These are phyloP conservation scores for Ypsolopha sequella DNA, from an alignment of 2,888 invertebrate species.

Conservation along the genomic window DNA sequence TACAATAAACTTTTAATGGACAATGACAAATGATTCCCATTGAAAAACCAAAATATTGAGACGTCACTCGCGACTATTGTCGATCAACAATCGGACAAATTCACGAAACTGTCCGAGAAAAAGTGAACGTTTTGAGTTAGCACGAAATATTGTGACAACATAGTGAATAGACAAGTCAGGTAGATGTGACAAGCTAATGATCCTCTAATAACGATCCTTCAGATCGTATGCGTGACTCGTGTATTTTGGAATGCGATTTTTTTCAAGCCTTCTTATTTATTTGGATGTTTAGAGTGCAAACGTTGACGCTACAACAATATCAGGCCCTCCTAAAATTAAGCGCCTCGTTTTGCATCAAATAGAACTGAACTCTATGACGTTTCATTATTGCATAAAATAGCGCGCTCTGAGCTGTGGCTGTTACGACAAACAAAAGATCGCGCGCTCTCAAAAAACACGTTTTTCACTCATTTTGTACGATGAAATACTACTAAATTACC, in stretches of 20 bases:
- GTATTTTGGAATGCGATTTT: too few species aligned
- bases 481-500: too few species aligned
- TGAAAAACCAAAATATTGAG: conserved; percentile 50
- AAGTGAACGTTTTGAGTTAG: conserved; percentile 20
- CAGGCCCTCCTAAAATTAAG: too few species aligned
- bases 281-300: background rate
- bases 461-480: too few species aligned
- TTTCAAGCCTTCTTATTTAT: too few species aligned
- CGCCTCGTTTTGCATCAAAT: too few species aligned
- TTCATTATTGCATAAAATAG: too few species aligned
- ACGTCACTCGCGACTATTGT: conserved; percentile 50
- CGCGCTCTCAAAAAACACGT: too few species aligned
- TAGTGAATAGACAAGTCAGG: conserved; percentile 57
- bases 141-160: conserved; percentile 67
- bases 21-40: conserved; percentile 65
- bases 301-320: too few species aligned
- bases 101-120: conserved; percentile 46
- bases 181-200: conserved; percentile 47
- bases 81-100: conserved; percentile 50
- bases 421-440: too few species aligned
- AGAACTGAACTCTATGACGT: too few species aligned
- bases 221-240: background rate
- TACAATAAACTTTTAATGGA: conserved; percentile 63
- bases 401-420: too few species aligned
- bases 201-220: conserved; percentile 36